phyloP scores from a whole-genome alignment of 2,888 invertebrate genomes.

The Panorpa germanica region DNA sequence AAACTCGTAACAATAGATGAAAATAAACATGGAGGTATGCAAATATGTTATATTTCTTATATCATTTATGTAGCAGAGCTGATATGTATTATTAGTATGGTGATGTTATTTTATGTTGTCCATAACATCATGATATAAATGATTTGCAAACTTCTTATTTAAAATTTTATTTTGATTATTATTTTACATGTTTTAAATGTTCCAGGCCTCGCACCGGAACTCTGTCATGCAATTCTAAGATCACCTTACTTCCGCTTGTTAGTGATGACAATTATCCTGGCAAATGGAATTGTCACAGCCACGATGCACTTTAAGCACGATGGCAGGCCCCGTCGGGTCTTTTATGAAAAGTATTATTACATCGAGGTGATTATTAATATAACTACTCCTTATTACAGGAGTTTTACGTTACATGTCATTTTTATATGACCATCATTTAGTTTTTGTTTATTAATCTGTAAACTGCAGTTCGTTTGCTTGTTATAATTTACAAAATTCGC shows the following conservation, averaged over 20 bases:
- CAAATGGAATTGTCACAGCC: constrained; percentile 91
- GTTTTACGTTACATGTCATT: constrained; percentile 2
- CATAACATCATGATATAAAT: background rate
- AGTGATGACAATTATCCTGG: constrained; percentile 86
- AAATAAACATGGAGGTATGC: constrained; percentile 69
- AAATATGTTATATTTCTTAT: background rate
- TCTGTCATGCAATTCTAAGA: constrained; percentile 67
- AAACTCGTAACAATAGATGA: constrained; percentile 90
- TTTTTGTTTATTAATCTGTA: too few relatives aligned
- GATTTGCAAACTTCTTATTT: background rate
- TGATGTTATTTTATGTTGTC: background rate
- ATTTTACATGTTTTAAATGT: constrained; percentile 1
- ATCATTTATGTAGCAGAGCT: background rate
- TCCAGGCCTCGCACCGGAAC: constrained; percentile 48
- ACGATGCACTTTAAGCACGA: constrained; percentile 91
- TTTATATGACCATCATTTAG: too few relatives aligned
- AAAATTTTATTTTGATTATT: background rate
- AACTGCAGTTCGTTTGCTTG: too few relatives aligned
- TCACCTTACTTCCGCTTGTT: constrained; percentile 84
- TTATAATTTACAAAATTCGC: too few relatives aligned
- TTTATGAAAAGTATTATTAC: constrained; percentile 84
- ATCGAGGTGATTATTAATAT: constrained; percentile 41
- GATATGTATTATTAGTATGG: constrained; percentile 1
- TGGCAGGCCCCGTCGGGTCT: constrained; percentile 58
- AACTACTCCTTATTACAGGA: constrained; percentile 4